Base-by-base conservation (phyloP, 2,888 invertebrate genomes). In the Melinaea menophilus region DNA sequence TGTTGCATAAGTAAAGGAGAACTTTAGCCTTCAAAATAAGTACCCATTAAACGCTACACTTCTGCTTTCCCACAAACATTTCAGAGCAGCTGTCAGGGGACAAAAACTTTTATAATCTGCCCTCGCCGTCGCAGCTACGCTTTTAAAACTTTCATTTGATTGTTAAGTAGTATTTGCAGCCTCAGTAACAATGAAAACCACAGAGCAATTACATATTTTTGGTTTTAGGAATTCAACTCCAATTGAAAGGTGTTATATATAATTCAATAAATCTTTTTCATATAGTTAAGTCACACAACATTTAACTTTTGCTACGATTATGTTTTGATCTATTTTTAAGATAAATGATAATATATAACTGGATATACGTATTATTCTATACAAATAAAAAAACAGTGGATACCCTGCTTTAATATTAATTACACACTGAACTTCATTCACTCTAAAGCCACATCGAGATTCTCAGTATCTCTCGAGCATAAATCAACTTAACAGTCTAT, bases 401-500 rank as follows among this genome's bases (percentile, higher is more conserved):
- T 7, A 11, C 9, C 9, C 3, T 41, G 9, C 41, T 41, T 41
- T 41, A 9, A 41, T 9, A 41, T 41, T 41, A 7, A 41, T 41
- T 41, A 9, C 9, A 41, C 41, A 9, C 7, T 41, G 41, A 41
- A 51, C 11, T 51, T 51, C 7, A 51, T 22, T 51, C 31, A 51
- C 22, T 22, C 22, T 31, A 51, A 31, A 22, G 31, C 31, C 51
- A 31, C 51, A 11, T 51, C 31, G 31, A 22, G 7, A 51, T 51
- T 51, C 31, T 11, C 22, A 45, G 34, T 54, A 33, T 55, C 51
- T 66, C 55, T 65, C 66, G 69, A 65, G 66, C 79, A 79, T 83
- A 83, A 81, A 83, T 83, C 81, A 81, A 80, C 76, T 79, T 78
- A 77, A 79, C 79, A 69, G 79, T 80, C 79, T 77, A 78, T 77